Percentiles rank a stretch among this genome's conserved stretches.
phyloP scores from a whole-genome alignment of 2,113 vertebrate species.

The Pavo muticus region DNA sequence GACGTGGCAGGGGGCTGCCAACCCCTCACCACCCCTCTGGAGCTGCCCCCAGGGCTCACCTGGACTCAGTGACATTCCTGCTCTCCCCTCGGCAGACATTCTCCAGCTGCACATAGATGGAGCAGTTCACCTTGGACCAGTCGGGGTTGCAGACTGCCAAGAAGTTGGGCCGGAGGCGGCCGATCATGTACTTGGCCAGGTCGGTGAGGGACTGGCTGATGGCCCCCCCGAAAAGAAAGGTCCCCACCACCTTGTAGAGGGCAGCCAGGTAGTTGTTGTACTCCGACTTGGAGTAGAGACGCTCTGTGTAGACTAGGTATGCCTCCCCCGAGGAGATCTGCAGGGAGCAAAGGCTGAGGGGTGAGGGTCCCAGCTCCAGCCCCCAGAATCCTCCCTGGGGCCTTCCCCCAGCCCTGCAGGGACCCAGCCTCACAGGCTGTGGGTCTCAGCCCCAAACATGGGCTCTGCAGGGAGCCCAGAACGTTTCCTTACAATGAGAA shows the following conservation, averaged over 20 bases:
- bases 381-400: accelerated
- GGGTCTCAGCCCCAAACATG: not conserved
- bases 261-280: constrained; percentile 94
- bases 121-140: constrained; percentile 82
- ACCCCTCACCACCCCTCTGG: accelerated
- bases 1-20: accelerated
- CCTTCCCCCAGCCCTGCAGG: not conserved
- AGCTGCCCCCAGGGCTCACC: constrained; percentile 69
- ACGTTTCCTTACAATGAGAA: constrained; percentile 85
- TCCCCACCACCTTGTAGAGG: constrained; percentile 87
- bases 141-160: constrained; percentile 88
- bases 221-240: constrained; percentile 84
- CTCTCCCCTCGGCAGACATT: constrained; percentile 86
- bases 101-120: constrained; percentile 82
- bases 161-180: constrained; percentile 93
- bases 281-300: constrained; percentile 88
- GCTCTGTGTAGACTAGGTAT: constrained; percentile 89
- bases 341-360: not conserved
- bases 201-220: constrained; percentile 90
- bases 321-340: constrained; percentile 91
- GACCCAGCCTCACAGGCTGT: not conserved
- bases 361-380: not conserved
- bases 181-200: constrained; percentile 93
- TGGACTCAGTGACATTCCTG: constrained; percentile 87
- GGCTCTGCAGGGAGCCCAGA: not conserved